Evolutionary conservation across 2,888 invertebrate genomes (phyloP).

Genomic region (Tipula confusa): DNA sequence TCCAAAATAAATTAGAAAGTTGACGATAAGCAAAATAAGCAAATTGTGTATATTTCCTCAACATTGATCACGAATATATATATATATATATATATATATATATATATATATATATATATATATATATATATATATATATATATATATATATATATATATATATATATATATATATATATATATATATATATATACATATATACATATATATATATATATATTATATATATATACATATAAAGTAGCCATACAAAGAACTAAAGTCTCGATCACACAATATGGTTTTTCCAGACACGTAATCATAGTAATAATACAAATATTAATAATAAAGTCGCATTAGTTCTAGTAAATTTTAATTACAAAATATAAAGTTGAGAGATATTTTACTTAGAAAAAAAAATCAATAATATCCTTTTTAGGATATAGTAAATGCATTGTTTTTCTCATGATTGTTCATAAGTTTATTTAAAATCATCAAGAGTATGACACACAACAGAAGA

Average conservation of each 20-base stretch:
- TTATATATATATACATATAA: too few species aligned
- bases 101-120: too few species aligned
- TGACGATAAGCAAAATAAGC: not conserved
- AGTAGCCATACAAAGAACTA: not conserved
- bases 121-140: too few species aligned
- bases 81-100: too few species aligned
- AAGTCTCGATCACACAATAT: constrained; percentile 10
- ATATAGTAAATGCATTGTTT: not conserved
- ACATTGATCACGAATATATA: not conserved
- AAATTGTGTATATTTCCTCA: not conserved
- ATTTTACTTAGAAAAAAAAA: not conserved
- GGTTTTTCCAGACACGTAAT: constrained; percentile 29
- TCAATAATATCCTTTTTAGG: not conserved
- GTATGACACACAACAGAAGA: not conserved
- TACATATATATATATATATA: too few species aligned
- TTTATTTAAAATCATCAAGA: not conserved
- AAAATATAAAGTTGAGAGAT: not conserved
- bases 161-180: too few species aligned
- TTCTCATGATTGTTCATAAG: not conserved
- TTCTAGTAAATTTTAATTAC: not conserved
- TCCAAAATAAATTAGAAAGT: not conserved
- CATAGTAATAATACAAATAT: not conserved
- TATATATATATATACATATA: too few species aligned
- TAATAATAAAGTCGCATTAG: not conserved
- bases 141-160: too few species aligned